A percentile compares a stretch with the other conserved stretches of the same genome.
These are phyloP conservation scores for Noctua fimbriata DNA, from an alignment of 2,888 invertebrate genomes.

Conservation along the genomic window DNA sequence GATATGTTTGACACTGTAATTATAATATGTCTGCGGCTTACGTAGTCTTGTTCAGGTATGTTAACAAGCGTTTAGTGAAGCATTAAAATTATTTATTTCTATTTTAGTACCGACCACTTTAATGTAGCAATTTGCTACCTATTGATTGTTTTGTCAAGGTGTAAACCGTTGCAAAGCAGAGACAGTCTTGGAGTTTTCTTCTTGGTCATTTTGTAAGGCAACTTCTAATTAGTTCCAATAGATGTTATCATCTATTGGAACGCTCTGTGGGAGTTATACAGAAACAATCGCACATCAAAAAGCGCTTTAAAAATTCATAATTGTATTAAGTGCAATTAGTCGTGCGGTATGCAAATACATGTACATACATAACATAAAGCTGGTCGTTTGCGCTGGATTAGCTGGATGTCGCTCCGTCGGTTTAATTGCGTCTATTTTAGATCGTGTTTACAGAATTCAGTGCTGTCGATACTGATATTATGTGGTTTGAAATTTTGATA, in stretches of 20 bases:
- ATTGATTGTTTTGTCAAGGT: too few species aligned
- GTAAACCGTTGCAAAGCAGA: too few species aligned
- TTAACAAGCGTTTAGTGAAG: background rate
- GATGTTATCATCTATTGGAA: too few species aligned
- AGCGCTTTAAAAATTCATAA: conserved; percentile 33
- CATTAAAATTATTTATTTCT: too few species aligned
- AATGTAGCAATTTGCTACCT: too few species aligned
- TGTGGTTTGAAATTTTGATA: background rate
- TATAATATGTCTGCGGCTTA: conserved; percentile 6
- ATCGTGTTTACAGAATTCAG: conserved; percentile 56
- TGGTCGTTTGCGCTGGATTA: conserved; percentile 58
- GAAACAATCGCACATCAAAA: background rate
- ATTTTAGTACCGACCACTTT: too few species aligned
- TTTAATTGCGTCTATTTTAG: conserved; percentile 66
- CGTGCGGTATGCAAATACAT: conserved; percentile 35
- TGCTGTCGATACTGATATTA: conserved; percentile 50
- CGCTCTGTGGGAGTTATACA: too few species aligned
- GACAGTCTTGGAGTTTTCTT: too few species aligned
- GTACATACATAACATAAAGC: conserved; percentile 16
- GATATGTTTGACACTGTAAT: conserved; percentile 28
- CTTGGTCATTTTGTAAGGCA: too few species aligned
- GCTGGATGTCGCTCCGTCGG: conserved; percentile 55
- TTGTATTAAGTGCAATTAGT: conserved; percentile 51
- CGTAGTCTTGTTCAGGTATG: background rate
- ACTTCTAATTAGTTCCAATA: too few species aligned